Base-by-base conservation (phyloP, 2,113 vertebrate genomes). In the Athene noctua region DNA sequence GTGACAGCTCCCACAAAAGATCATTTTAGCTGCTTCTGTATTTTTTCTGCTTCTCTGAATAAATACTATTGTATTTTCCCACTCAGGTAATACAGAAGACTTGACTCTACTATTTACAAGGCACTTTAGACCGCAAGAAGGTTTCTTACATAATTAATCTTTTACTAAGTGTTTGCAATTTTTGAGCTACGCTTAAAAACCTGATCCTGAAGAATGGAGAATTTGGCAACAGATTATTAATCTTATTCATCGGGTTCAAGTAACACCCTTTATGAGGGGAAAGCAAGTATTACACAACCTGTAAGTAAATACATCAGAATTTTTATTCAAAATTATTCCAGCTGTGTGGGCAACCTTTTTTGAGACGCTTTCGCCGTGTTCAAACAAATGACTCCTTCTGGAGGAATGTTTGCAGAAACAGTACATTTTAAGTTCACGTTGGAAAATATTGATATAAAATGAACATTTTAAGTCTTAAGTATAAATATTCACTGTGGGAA, bases 251-350 rank as follows among this genome's bases (percentile, higher is more conserved):
- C 30, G 42, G 47, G 21, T 13, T 83, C 47, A 80, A 86, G 54
- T 3, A 90, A 18, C 61, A 75, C 22, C 29, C 46, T 93, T 86
- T 74, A 47, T 16, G 22, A 80, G 30, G 26, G 22, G 4, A 81
- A 80, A 54, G 34, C 0, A 0, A 79, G 34, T 67, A 57, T 84
- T 90, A 42, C 32, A 65, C 40, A 89, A 47, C 8, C 23, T 87
- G 38, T 36, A 71, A 32, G 46, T 38, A 86, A 94, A 94, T 21
- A 57, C 25, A 29, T 47, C 47, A 49, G 80, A 52, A 81, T 81
- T 94, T 91, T 91, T 58, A 91, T 61, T 79, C 70, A 65, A 32
- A 92, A 94, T 91, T 85, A 75, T 88, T 94, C 73, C 80, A 94
- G 49, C 57, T 89, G 57, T 29, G 40, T 30, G 8, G 36, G 19